Evolutionary conservation across 1,140 invertebrate species (phyloP), one percentile per base, ranked within the genome.

Genomic region (Lethrus apterus): DNA sequence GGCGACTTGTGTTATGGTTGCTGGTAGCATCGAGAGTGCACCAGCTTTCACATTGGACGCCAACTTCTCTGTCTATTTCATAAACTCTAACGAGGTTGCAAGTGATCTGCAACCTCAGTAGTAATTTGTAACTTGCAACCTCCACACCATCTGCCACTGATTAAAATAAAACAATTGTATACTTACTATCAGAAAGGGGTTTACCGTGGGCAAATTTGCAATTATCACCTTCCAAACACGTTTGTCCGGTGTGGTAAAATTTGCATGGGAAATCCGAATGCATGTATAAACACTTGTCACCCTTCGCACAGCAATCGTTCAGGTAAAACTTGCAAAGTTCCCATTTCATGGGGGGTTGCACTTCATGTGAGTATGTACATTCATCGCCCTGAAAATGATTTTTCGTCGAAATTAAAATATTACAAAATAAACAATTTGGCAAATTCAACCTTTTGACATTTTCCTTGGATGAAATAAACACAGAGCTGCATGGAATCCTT

Each of bases 211-310:
- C 91, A 67, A 97, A 98, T 69, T 94, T 91, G 71, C 94, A 98
- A 44, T 83, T 83, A 15, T 89, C 84, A 10, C 77, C 81, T 13
- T 76, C 69, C 51, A 76, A 78, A 68, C 93, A 97, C 34, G 85
- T 82, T 54, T 89, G 76, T 54, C 91, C 92, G 32, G 90, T 89
- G 62, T 98, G 93, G 63, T 85, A 96, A 72, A 89, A 96, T 75
- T 97, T 97, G 70, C 94, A 98, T 23, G 94, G 94, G 66, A 95
- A 98, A 65, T 97, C 93, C 56, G 86, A 83, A 73, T 98, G 94
- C 84, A 98, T 89, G 62, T 94, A 98, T 2, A 92, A 73, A 73
- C 94, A 98, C 67, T 93, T 92, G 52, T 94, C 90, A 52, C 87
- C 81, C 73, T 97, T 97, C 5, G 88, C 87, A 71, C 94, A 98